A percentile compares a stretch with the other conserved stretches of the same genome.
Evolutionary conservation across 1,140 invertebrate genomes (phyloP).

Genomic region (Apis cerana): DNA sequence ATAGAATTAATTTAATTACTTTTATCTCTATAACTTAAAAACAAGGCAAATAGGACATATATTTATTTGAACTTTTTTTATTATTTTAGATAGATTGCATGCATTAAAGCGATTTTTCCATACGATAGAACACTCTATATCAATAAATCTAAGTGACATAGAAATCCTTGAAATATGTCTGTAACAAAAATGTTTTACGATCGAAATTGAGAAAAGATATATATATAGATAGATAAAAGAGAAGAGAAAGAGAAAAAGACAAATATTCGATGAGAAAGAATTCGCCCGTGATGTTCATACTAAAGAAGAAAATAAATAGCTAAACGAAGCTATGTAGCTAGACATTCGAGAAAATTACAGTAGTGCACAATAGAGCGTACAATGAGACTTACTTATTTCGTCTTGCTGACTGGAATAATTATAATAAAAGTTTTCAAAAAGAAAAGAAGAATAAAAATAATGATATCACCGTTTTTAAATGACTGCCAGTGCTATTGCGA

Average conservation of each 20-base stretch:
- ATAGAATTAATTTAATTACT: too few relatives aligned
- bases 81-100: too few relatives aligned
- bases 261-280: background rate
- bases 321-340: constrained; percentile 10
- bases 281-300: constrained; percentile 1
- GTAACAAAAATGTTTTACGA: constrained; percentile 4
- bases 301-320: constrained; percentile 43
- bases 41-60: too few relatives aligned
- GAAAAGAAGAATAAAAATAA: background rate
- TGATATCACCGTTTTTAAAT: constrained; percentile 26
- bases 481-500: constrained; percentile 12
- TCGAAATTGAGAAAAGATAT: background rate
- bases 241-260: background rate
- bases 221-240: too few relatives aligned
- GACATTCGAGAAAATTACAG: background rate
- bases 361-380: background rate
- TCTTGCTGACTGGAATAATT: background rate
- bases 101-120: too few relatives aligned
- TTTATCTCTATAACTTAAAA: too few relatives aligned
- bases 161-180: background rate
- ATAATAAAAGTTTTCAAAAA: background rate
- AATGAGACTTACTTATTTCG: constrained; percentile 7
- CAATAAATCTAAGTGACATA: background rate
- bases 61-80: too few relatives aligned
- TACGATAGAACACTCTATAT: too few relatives aligned